A percentile compares a stretch with the other conserved stretches of the same genome.
Evolutionary conservation across 2,888 invertebrate genomes (phyloP).

Genomic region (Mechanitis messenoides): DNA sequence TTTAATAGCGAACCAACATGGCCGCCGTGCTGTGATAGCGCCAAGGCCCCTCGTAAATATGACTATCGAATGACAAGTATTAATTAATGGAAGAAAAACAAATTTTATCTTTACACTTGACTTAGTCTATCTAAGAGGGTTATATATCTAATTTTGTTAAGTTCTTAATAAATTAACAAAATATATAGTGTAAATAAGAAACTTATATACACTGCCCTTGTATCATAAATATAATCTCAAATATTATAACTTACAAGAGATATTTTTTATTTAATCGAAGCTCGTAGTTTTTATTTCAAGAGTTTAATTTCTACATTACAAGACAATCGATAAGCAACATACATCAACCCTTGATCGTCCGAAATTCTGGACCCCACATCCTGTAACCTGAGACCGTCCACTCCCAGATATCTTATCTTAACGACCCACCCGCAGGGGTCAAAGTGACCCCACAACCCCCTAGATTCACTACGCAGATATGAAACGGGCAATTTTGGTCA

Average conservation of each 20-base stretch:
- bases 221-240: too few species aligned
- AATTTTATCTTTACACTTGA: conserved; percentile 22
- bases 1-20: conserved; percentile 36
- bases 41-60: conserved; percentile 48
- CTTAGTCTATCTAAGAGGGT: not conserved
- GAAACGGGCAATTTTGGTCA: conserved; percentile 66
- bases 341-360: conserved; percentile 35
- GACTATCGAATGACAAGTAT: conserved; percentile 57
- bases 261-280: too few species aligned
- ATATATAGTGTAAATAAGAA: not conserved
- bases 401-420: conserved; percentile 69
- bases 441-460: conserved; percentile 33
- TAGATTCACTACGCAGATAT: conserved; percentile 55
- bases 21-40: conserved; percentile 34
- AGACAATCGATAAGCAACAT: conserved; percentile 29
- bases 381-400: conserved; percentile 64
- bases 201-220: too few species aligned
- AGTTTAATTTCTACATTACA: conserved; percentile 17
- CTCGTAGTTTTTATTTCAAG: not conserved
- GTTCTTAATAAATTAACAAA: not conserved
- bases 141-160: not conserved
- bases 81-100: conserved; percentile 45
- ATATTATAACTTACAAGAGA: too few species aligned
- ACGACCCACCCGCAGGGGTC: conserved; percentile 48
- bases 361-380: conserved; percentile 43